Percentiles rank a stretch among this genome's conserved stretches.
These are phyloP conservation scores for Dryobota labecula DNA, from an alignment of 2,888 invertebrate species.

Conservation along the genomic window DNA sequence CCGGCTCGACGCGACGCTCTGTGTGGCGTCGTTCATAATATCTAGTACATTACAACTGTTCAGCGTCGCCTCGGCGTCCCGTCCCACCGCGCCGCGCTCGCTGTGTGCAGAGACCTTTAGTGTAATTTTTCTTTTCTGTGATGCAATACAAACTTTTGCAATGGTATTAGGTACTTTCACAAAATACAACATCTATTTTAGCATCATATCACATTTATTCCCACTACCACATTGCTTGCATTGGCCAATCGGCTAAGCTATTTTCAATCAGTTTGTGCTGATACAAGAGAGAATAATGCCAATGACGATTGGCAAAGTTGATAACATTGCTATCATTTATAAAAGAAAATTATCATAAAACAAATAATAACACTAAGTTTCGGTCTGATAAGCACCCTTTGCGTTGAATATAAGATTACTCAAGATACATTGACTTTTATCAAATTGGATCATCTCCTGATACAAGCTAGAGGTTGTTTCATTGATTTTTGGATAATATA, in stretches of 20 bases:
- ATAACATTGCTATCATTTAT: neutral
- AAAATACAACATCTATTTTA: neutral
- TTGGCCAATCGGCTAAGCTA: too few species aligned
- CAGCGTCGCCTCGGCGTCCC: too few species aligned
- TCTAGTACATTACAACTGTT: too few species aligned
- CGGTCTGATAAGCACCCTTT: conserved; percentile 31
- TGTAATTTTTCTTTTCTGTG: neutral
- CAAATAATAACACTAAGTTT: conserved; percentile 16
- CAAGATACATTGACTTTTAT: conserved; percentile 29
- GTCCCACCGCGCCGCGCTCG: too few species aligned
- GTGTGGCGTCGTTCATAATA: too few species aligned
- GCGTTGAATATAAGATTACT: conserved; percentile 33
- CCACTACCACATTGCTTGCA: neutral
- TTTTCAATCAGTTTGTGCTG: neutral
- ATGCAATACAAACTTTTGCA: neutral
- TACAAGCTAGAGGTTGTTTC: conserved; percentile 21
- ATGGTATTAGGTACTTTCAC: neutral
- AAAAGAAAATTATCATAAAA: conserved; percentile 8
- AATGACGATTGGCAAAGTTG: neutral
- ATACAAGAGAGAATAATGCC: neutral
- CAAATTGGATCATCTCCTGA: conserved; percentile 50
- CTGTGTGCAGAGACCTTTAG: too few species aligned
- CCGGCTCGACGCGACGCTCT: too few species aligned
- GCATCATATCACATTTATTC: neutral
- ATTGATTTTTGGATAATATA: conserved; percentile 9